Evolutionary conservation across 2,888 invertebrate species (phyloP), one percentile per base, ranked within the genome.

Genomic region (Stramonita haemastoma): DNA sequence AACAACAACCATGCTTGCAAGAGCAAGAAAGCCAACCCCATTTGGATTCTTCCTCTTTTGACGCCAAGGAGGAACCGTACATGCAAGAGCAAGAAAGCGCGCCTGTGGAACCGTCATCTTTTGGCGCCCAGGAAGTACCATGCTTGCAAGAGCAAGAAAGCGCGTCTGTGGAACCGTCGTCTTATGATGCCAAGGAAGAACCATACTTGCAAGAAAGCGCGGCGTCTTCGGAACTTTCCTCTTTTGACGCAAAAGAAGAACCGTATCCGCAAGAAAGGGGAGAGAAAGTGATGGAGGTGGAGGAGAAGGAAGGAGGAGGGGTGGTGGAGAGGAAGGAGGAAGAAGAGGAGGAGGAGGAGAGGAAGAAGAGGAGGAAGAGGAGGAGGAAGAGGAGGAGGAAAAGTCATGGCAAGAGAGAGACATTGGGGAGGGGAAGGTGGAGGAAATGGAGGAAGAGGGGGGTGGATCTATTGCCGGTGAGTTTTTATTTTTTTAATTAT

Each of bases 331-430:
- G 13, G 34, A 32, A 34, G 32, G 34, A 19, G 79, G 34, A 34
- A 17, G 34, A 79, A 34, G 34, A 34, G 22, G 34, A 34, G 79
- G 22, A 79, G 79, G 34, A 34, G 79, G 29, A 79, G 79, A 79
- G 34, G 79, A 79, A 15, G 79, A 79, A 32, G 60, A 70, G 22
- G 70, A 70, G 26, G 77, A 32, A n/a, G 77, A 77, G 32, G 77
- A 77, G 32, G 77, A 77, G 77, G 77, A 77, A 19, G 77, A 79
- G 79, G 79, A 79, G 34, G 79, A 79, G 32, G 79, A 79, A 32
- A 79, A 79, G 22, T 79, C 79, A 11, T 79, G 79, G 79, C 79
- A 79, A 34, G 79, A 79, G 79, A 17, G 73, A n/a, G 73, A 73
- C 26, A n/a, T 73, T 5, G n/a, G 73, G 73, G n/a, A 60, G 73